Conservation (phyloP, 2,113 vertebrate genomes). For the Neodontobutis hainanensis region DNA sequence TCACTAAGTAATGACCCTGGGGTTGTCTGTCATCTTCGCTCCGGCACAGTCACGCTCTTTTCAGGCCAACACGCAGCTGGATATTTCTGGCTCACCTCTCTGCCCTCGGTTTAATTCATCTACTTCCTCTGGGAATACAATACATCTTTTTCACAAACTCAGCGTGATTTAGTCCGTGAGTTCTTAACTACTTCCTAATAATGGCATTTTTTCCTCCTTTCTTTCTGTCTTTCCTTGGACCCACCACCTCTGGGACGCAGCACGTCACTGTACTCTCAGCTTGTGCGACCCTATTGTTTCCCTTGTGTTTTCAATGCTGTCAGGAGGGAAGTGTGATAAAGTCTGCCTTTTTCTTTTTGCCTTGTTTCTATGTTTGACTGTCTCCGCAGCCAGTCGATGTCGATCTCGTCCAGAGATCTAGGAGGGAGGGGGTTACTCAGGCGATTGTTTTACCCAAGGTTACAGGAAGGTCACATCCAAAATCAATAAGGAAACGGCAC, state of each 20-base stretch:
- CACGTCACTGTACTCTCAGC: slow-evolving; percentile 23
- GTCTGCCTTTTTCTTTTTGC: slow-evolving; percentile 40
- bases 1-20: slow-evolving; percentile 57
- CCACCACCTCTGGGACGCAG: slow-evolving; percentile 41
- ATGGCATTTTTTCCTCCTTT: slow-evolving; percentile 1
- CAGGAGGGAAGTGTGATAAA: slow-evolving; percentile 67
- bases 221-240: not conserved
- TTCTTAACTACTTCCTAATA: not conserved
- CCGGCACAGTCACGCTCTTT: slow-evolving; percentile 43
- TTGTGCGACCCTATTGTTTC: slow-evolving; percentile 50
- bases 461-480: slow-evolving; percentile 81
- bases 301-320: slow-evolving; percentile 49
- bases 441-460: slow-evolving; percentile 79
- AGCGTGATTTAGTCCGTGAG: not conserved
- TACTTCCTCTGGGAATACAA: slow-evolving; percentile 22
- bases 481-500: slow-evolving; percentile 80
- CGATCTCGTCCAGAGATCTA: slow-evolving; percentile 30
- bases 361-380: slow-evolving; percentile 57
- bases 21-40: slow-evolving; percentile 49
- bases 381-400: not conserved
- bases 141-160: slow-evolving; percentile 22
- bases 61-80: slow-evolving; percentile 56
- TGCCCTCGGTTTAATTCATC: slow-evolving; percentile 52
- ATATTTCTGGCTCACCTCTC: slow-evolving; percentile 56
- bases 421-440: slow-evolving; percentile 38